Base-by-base conservation (phyloP, 1,140 invertebrate genomes). In the Trachymyrmex cornetzi region DNA sequence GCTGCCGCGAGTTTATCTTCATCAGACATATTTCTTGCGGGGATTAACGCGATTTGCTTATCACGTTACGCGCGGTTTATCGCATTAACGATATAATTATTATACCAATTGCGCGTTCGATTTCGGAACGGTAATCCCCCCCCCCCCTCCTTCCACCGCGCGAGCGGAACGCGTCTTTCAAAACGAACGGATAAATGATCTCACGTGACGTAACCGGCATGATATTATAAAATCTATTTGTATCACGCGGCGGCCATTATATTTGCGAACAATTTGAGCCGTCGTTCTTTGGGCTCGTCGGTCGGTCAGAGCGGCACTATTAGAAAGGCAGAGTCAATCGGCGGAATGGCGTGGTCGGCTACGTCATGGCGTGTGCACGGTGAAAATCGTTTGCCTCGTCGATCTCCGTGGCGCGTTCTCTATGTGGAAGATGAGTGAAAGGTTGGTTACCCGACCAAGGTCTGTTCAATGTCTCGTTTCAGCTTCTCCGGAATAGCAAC, bases 401-500 rank as follows among this genome's bases (percentile, higher is more conserved):
- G 85, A 81, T 85, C 72, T 66, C 57, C 55, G 71, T 19, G 24
- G 64, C 77, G 80, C 61, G 61, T 48, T 66, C 63, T 30, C 64
- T 48, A 75, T 77, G 87, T 57, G 80, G 90, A 89, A 91, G 90
- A 91, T 91, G 89, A 91, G 89, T 91, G 89, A 91, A 91, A 91
- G 89, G 90, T 91, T 91, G 88, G 75, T 81, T 57, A 85, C 27
- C 38, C 86, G 88, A 84, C 85, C 90, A 91, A 91, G 90, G 90
- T 90, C 89, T 81, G 89, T 87, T 90, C 90, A 77, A 88, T 87
- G 89, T 91, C 89, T 90, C 85, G 61, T 87, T 71, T 71, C 71
- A 79, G 63, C 77, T 63, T 77, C 67, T 34, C 53, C 67, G 64
- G 75, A 86, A 77, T 66, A 87, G 71, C 71, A 53, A 22, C 75